Base-by-base conservation (phyloP, 2,797 vertebrate species). In the Sebastes cheni region DNA sequence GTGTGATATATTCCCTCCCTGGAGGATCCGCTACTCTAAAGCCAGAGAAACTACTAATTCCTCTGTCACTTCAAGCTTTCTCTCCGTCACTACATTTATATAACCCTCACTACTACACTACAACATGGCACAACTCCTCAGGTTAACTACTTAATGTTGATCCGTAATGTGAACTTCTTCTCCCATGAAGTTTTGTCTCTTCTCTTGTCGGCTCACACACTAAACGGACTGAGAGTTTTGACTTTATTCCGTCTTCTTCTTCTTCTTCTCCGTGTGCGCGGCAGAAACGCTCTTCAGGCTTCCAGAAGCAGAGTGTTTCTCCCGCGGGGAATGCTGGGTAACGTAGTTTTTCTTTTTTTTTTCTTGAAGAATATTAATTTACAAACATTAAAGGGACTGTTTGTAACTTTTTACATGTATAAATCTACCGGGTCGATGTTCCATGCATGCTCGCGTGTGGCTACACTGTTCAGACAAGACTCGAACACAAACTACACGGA, bases 201-300 rank as follows among this genome's bases (percentile, higher is more conserved):
- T 79, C 84, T 66, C 79, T 65, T 65, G 65, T 76, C 71, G 46
- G 78, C 72, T 65, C 72, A 88, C 77, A 42, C 39, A 42, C 39
- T 16, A 87, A 91, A 90, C 86, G 86, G 84, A 89, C 81, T 52
- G 88, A 39, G 89, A 94, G 91, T 95, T 91, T 81, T 80, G 85
- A 89, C 88, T 90, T 92, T 90, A 93, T 14, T 39, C 13, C 36
- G 36, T 39, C 89, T 65, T 89, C 76, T 16, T 89, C 76, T 42
- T 42, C 39, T 42, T 16, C 39, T 42, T 42, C 39, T 42, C 83
- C 72, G 73, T 91, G 93, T 91, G 93, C 95, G 94, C 95, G 95
- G 91, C 82, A 91, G 92, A 92, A 94, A 79, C 86, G 92, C 14
- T 89, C 93, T 94, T 86, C 88, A 88, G 91, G 86, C 81, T 87